Conservation (phyloP, 2,797 vertebrate genomes). For the Galago senegalensis region DNA sequence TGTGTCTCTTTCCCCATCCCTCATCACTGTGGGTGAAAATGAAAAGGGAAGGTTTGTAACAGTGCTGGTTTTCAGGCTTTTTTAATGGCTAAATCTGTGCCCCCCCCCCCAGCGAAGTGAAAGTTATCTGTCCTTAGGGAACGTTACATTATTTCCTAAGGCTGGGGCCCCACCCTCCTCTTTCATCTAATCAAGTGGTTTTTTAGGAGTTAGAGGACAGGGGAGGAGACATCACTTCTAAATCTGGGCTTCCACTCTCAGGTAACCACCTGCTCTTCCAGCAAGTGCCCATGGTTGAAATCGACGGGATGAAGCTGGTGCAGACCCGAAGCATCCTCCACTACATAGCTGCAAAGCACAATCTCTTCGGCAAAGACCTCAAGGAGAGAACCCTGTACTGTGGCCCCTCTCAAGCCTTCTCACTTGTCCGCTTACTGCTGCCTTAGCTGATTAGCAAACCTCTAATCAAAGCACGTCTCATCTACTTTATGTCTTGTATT, state of each 20-base stretch:
- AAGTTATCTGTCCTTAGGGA: neutral
- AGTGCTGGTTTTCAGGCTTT: neutral
- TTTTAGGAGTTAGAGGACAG: neutral
- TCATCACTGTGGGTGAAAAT: neutral
- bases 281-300: constrained; percentile 94
- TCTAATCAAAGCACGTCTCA: neutral
- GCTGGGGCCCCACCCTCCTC: neutral
- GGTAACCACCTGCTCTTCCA: constrained; percentile 91
- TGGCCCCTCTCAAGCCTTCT: neutral
- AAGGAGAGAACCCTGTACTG: constrained; percentile 91
- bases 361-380: constrained; percentile 90
- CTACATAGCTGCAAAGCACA: constrained; percentile 94
- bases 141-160: neutral
- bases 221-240: neutral
- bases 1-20: neutral
- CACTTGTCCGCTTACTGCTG: neutral
- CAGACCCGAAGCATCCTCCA: constrained; percentile 93
- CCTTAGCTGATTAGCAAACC: neutral
- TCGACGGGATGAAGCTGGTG: constrained; percentile 93
- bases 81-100: neutral
- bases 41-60: neutral
- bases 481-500: neutral
- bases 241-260: constrained; percentile 13
- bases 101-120: neutral
- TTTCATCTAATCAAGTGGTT: neutral